Conservation (phyloP, 1,140 invertebrate genomes). For the Chrysopa pallens region DNA sequence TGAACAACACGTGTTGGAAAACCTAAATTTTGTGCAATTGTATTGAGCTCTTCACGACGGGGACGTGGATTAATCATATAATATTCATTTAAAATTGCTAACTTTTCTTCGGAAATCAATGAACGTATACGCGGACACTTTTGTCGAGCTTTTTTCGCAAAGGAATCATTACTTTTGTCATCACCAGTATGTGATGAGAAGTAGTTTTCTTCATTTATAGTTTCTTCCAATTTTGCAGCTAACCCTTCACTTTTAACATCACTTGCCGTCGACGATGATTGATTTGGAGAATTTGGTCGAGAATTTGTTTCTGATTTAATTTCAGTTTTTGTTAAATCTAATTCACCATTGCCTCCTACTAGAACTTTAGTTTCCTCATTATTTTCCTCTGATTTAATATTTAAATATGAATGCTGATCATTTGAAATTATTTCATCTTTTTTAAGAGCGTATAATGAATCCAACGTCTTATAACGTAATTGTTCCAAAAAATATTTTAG, state of each 20-base stretch:
- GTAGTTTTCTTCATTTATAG: conserved; percentile 24
- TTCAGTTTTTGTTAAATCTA: too few relatives aligned
- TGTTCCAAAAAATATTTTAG: too few relatives aligned
- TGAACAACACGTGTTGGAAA: conserved; percentile 88
- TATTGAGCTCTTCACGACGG: conserved; percentile 78
- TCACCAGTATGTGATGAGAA: conserved; percentile 25
- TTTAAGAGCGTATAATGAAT: too few relatives aligned
- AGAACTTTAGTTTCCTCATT: too few relatives aligned
- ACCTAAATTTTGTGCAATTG: conserved; percentile 75
- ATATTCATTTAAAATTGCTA: conserved; percentile 69
- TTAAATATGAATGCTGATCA: too few relatives aligned
- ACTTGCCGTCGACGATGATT: not conserved
- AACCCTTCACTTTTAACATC: conserved; percentile 25
- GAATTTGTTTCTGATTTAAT: too few relatives aligned
- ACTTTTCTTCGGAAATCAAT: conserved; percentile 83
- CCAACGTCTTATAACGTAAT: too few relatives aligned
- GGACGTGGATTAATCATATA: conserved; percentile 82
- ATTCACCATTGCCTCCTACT: too few relatives aligned
- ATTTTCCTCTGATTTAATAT: too few relatives aligned
- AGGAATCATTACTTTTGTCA: conserved; percentile 30
- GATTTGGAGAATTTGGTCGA: too few relatives aligned
- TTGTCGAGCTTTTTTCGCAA: conserved; percentile 25
- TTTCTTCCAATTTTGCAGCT: conserved; percentile 38
- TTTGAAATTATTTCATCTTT: too few relatives aligned
- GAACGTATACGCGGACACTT: conserved; percentile 77